Evolutionary conservation across 2,888 invertebrate species (phyloP).

Genomic region (Trichogramma dendrolimi): DNA sequence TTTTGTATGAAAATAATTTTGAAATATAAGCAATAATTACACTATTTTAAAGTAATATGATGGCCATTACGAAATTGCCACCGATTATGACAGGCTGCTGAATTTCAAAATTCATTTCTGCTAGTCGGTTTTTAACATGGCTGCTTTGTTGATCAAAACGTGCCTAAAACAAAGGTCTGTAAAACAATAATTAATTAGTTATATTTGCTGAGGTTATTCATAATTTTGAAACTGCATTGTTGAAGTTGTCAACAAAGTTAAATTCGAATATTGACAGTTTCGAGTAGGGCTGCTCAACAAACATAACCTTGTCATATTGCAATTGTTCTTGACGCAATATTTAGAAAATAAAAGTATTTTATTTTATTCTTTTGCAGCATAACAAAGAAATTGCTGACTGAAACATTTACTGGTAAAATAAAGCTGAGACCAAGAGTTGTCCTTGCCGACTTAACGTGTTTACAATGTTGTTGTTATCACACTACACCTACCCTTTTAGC

Average conservation of each 20-base stretch:
- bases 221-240: background rate
- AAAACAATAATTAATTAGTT: slow-evolving; percentile 6
- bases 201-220: background rate
- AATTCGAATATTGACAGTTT: background rate
- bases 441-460: slow-evolving; percentile 1
- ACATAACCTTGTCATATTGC: slow-evolving; percentile 13
- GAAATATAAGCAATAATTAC: no score
- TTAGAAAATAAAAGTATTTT: slow-evolving; percentile 17
- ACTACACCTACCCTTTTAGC: slow-evolving; percentile 53
- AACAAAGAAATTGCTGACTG: slow-evolving; percentile 27
- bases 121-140: slow-evolving; percentile 28
- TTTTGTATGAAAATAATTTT: no score
- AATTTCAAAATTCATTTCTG: no score
- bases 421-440: slow-evolving; percentile 17
- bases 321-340: background rate
- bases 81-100: no score
- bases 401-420: slow-evolving; percentile 25
- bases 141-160: slow-evolving; percentile 33
- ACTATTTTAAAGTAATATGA: no score
- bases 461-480: slow-evolving; percentile 38
- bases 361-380: slow-evolving; percentile 12
- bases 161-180: slow-evolving; percentile 35
- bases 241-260: background rate
- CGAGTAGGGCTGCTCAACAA: background rate
- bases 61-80: no score